Evolutionary conservation across 2,797 vertebrate genomes (phyloP).

Genomic region (Cynodonichthys magdalenae): DNA sequence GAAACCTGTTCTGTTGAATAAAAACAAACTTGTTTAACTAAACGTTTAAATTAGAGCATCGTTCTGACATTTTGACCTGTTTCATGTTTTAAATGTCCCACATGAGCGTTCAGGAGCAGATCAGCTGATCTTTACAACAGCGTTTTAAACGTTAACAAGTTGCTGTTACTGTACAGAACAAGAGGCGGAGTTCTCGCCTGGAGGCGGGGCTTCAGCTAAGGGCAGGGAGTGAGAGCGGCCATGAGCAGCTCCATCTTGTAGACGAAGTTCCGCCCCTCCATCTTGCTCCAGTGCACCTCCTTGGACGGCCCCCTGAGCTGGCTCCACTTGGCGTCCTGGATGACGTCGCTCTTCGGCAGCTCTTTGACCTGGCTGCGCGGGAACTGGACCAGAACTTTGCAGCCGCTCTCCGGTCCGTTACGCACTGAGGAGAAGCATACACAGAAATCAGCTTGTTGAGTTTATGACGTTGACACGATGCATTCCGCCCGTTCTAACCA

Average conservation of each 20-base stretch:
- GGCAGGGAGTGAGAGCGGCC: slow-evolving; percentile 92
- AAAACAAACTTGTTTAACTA: not conserved
- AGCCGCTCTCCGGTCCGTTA: slow-evolving; percentile 92
- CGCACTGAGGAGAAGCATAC: slow-evolving; percentile 78
- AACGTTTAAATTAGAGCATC: not conserved
- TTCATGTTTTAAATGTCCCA: not conserved
- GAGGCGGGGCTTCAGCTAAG: slow-evolving; percentile 24
- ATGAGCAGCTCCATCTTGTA: slow-evolving; percentile 99
- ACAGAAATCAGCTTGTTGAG: not conserved
- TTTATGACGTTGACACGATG: not conserved
- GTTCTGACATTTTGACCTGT: not conserved
- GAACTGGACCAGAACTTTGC: slow-evolving; percentile 93
- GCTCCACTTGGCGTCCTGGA: slow-evolving; percentile 94
- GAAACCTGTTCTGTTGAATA: not conserved
- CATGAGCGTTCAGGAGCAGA: not conserved
- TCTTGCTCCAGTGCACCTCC: slow-evolving; percentile 95
- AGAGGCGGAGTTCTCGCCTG: not conserved
- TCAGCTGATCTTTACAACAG: too few relatives aligned
- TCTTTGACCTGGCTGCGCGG: slow-evolving; percentile 92
- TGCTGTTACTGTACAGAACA: not conserved
- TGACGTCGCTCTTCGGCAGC: slow-evolving; percentile 90
- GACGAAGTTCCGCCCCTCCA: slow-evolving; percentile 98
- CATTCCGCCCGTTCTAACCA: not conserved
- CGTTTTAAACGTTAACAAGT: not conserved
- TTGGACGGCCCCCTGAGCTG: slow-evolving; percentile 91